Evolutionary conservation across 2,797 vertebrate genomes (phyloP).

Genomic region (Amniataba percoides): DNA sequence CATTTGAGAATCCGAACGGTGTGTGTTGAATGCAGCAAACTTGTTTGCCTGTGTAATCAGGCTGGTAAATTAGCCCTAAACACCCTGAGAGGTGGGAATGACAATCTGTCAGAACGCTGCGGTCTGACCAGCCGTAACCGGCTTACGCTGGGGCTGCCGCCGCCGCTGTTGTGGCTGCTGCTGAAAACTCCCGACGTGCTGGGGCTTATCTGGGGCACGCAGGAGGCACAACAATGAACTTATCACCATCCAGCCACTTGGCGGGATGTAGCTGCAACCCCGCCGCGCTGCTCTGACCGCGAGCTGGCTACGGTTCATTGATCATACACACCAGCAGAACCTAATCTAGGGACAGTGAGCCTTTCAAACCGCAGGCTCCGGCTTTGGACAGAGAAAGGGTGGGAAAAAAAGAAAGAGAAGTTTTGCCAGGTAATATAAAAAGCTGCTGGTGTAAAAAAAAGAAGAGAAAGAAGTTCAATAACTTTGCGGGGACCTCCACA

Average conservation of each 20-base stretch:
- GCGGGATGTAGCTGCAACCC: slow-evolving; percentile 73
- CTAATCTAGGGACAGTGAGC: slow-evolving; percentile 78
- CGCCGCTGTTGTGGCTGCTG: slow-evolving; percentile 31
- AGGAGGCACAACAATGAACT: slow-evolving; percentile 82
- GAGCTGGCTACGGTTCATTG: slow-evolving; percentile 72
- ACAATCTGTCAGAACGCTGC: slow-evolving; percentile 60
- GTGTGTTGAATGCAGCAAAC: slow-evolving; percentile 38
- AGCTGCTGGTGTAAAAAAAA: slow-evolving; percentile 42
- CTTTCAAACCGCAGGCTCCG: slow-evolving; percentile 71
- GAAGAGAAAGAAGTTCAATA: slow-evolving; percentile 74
- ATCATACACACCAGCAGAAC: slow-evolving; percentile 77
- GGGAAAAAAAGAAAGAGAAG: slow-evolving; percentile 26
- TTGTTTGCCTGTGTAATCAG: slow-evolving; percentile 65
- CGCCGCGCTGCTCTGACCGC: slow-evolving; percentile 60
- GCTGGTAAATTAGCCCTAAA: slow-evolving; percentile 72
- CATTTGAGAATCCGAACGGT: slow-evolving; percentile 32
- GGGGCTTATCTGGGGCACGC: slow-evolving; percentile 79
- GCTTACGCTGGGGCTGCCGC: slow-evolving; percentile 45
- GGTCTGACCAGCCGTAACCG: slow-evolving; percentile 59
- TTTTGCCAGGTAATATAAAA: slow-evolving; percentile 74
- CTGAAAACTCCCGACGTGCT: slow-evolving; percentile 46
- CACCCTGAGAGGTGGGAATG: slow-evolving; percentile 61
- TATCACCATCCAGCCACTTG: slow-evolving; percentile 77
- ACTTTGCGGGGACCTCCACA: slow-evolving; percentile 72
- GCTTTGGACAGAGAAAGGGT: slow-evolving; percentile 44